Evolutionary conservation across 2,888 invertebrate species (phyloP).

Genomic region (Galeopsomyia nigrocyanea): DNA sequence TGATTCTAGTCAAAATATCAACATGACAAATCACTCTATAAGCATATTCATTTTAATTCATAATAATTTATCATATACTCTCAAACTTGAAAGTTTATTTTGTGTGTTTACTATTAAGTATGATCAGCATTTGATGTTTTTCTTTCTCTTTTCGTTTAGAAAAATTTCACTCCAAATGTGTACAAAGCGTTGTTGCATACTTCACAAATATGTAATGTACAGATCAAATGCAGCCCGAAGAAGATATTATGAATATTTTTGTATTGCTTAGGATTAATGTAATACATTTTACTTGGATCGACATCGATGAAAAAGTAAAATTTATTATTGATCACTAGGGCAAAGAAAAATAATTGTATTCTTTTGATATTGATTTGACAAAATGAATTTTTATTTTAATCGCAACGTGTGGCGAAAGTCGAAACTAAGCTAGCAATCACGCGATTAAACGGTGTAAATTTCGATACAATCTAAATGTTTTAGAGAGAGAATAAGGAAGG

Average conservation of each 20-base stretch:
- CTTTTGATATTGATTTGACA: not conserved
- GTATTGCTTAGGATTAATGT: not conserved
- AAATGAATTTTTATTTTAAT: constrained; percentile 1
- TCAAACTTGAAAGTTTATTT: too few species aligned
- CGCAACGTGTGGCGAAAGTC: not conserved
- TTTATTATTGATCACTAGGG: not conserved
- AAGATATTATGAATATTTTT: constrained; percentile 16
- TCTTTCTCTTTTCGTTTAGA: too few species aligned
- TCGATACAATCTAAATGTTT: constrained; percentile 37
- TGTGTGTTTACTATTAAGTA: too few species aligned
- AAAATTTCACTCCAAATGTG: constrained; percentile 14
- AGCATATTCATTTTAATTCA: too few species aligned
- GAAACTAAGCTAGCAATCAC: constrained; percentile 28
- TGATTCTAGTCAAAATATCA: too few species aligned
- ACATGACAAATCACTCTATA: too few species aligned
- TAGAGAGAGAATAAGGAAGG: constrained; percentile 10
- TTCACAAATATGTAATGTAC: not conserved
- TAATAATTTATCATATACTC: too few species aligned
- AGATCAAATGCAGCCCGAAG: constrained; percentile 6
- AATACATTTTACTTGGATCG: not conserved
- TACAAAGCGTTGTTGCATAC: not conserved
- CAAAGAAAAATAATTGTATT: not conserved
- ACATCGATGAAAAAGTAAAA: constrained; percentile 4
- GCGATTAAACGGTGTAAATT: constrained; percentile 2
- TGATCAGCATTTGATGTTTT: too few species aligned